Base-by-base conservation (phyloP, 2,797 vertebrate species). In the Enteromius fasciolatus region DNA sequence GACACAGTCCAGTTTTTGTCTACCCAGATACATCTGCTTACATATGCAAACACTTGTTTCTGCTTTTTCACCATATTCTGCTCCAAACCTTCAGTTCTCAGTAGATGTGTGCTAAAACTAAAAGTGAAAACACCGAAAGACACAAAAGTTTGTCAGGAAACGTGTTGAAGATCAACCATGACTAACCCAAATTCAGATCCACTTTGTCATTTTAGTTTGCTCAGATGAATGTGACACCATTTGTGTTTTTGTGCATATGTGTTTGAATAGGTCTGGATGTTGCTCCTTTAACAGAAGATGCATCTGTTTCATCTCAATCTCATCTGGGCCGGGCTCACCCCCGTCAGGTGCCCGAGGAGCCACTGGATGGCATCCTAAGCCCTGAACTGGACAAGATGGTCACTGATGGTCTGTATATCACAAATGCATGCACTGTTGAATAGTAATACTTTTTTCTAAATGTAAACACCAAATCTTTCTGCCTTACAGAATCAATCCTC, bases 301-400 rank as follows among this genome's bases (percentile, higher is more conserved):
- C 96, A 74, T 93, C 96, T 9, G 93, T 94, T 82, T 87, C 94
- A 84, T 92, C 95, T 84, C 96, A 95, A 76, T 92, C 95, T 0
- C 96, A 92, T 67, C 90, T 92, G 78, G 94, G 81, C 83, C 96
- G 94, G 88, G 93, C 92, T 41, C 95, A 77, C 28, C 5, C 95
- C 73, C 94, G 97, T 41, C 93, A 95, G 8, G 85, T 98, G 81
- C 94, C 93, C 74, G 97, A 98, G 66, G 98, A 99, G 87, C 98
- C 96, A 25, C 89, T 99, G 83, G 98, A 99, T 77, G 96, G 96
- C 69, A 97, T 99, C 90, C 97, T 99, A 84, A 99, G 98, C 89
- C 98, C 98, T 77, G 98, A 99, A 83, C 93, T 99, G 20, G 98
- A 99, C 95, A 99, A 96, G 93, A 99, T 99, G 96, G 98, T 99